Conservation (phyloP, 2,113 vertebrate genomes). For the Bubo blakistoni region DNA sequence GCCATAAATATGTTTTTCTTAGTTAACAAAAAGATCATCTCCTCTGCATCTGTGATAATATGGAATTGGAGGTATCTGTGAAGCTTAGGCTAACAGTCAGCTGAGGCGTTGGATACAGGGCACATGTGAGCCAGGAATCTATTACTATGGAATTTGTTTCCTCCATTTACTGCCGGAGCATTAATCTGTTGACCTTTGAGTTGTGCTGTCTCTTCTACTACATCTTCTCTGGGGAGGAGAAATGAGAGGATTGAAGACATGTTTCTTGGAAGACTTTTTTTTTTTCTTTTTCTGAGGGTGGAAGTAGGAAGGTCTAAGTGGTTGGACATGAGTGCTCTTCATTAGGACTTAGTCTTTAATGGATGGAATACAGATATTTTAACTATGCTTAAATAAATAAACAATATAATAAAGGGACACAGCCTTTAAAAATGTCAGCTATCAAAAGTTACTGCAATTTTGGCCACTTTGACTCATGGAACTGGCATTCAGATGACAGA, state of each 20-base stretch:
- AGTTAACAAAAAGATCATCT: not conserved
- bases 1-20: not conserved
- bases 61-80: not conserved
- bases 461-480: conserved; percentile 10
- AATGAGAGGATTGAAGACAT: not conserved
- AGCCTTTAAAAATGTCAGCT: conserved; percentile 22
- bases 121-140: not conserved
- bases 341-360: not conserved
- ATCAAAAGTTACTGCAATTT: not conserved
- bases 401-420: not conserved
- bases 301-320: not conserved
- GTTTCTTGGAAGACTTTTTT: not conserved
- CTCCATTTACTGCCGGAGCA: not conserved
- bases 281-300: not conserved
- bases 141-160: not conserved
- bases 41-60: not conserved
- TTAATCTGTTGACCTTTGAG: conserved; percentile 1
- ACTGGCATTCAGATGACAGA: conserved; percentile 43
- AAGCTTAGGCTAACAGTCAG: not conserved
- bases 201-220: not conserved
- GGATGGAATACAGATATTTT: not conserved
- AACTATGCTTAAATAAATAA: conserved; percentile 25
- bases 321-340: not conserved
- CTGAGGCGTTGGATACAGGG: not conserved
- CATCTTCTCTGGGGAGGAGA: not conserved